Evolutionary conservation across 1,140 invertebrate species (phyloP), one percentile per base, ranked within the genome.

Genomic region (Drosophila baimaii): DNA sequence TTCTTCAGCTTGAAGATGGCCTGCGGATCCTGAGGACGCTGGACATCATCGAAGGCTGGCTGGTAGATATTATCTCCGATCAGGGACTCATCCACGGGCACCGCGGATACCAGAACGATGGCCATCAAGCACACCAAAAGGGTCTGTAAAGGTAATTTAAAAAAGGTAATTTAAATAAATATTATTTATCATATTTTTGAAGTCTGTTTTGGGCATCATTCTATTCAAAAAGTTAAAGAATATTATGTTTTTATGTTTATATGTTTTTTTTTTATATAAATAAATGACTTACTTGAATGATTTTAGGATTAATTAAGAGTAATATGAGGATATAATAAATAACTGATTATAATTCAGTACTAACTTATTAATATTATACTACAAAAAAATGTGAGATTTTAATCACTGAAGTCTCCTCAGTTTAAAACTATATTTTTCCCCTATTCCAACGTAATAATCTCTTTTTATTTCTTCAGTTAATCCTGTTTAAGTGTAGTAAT

Each of bases 1-100:
- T 91, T 91, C 77, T 91, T 91, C 56, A 91, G 63, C 63, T 91
- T 91, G 54, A 91, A 91, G 25, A 91, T 78, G 13, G 89, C 65
- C 57, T 91, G 79, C n/a, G 77, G 76, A 58, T 90, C 80, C 61
- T 91, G 78, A 0, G 90, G 82, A 54, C 78, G 77, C 37, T 88
- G 79, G 17, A 86, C 77, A 35, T 91, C 82, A 10, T 85, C 79
- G 2, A 79, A 69, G 31, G 68, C 59, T 2, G 83, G 69, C 29
- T 73, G 65, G 51, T 79, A 91, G 31, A 91, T 59, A 23, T 81
- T 81, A 21, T 91, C 85, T 19, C 88, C 90, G n/a, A 77, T 79
- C 13, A 90, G 52, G 13, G 90, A 76, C 55, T 91, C 90, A 29
- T 91, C 90, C 10, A 85, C 58, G 43, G 90, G 90, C 39, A 88